A percentile compares a stretch with the other conserved stretches of the same genome.
Conservation (phyloP, 1,140 invertebrate species). For the Heliconius nattereri region DNA sequence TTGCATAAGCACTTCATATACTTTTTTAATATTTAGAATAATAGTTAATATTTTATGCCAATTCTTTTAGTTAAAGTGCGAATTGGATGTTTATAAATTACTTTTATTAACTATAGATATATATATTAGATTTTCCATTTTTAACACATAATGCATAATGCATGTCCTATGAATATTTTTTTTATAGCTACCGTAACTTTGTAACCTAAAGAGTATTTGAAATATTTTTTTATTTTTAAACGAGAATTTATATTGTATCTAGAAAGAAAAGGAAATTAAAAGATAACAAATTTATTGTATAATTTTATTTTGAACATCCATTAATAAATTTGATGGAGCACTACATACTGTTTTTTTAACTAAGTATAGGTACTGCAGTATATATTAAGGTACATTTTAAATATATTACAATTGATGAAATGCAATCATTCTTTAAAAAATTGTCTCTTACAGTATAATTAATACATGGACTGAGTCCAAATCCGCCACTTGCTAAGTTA, state of each 20-base stretch:
- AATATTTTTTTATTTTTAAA: neutral
- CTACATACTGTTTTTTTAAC: constrained; percentile 43
- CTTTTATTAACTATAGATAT: too few species aligned
- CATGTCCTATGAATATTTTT: too few species aligned
- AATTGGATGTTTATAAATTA: too few species aligned
- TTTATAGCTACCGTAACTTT: neutral
- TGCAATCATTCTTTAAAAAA: constrained; percentile 26
- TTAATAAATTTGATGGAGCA: constrained; percentile 55
- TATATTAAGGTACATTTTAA: constrained; percentile 37
- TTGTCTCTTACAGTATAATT: constrained; percentile 9
- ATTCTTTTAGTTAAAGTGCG: too few species aligned
- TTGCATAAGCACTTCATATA: too few species aligned
- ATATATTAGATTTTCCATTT: too few species aligned
- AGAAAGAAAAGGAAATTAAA: neutral
- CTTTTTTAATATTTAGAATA: too few species aligned
- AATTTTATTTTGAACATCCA: constrained; percentile 57
- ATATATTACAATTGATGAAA: constrained; percentile 22
- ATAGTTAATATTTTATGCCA: too few species aligned
- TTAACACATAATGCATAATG: too few species aligned
- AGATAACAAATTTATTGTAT: constrained; percentile 27
- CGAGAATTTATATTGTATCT: neutral
- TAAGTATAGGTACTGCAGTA: constrained; percentile 39
- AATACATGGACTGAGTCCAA: constrained; percentile 17
- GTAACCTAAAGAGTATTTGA: neutral
- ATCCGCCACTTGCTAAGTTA: neutral